Conservation (phyloP, 2,797 vertebrate species). For the Trichosurus vulpecula region DNA sequence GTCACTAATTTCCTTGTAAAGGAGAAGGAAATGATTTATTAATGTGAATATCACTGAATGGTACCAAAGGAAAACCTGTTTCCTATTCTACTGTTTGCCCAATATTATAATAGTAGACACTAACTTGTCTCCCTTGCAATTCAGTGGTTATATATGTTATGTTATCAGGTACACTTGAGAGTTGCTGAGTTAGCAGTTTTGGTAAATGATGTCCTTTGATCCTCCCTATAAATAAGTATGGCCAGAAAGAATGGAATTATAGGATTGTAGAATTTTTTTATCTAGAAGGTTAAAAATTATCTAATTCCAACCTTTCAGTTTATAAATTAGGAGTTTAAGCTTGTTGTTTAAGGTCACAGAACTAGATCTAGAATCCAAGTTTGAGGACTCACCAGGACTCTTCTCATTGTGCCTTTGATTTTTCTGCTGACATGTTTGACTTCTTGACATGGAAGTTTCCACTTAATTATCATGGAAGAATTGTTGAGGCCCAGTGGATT, state of each 20-base stretch:
- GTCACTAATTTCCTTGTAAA: not conserved
- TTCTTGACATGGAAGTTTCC: not conserved
- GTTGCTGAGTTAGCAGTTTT: conserved; percentile 10
- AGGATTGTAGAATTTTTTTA: not conserved
- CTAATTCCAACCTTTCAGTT: not conserved
- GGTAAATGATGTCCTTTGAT: not conserved
- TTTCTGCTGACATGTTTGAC: not conserved
- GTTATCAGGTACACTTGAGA: not conserved
- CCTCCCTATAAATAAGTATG: not conserved
- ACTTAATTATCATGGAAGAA: not conserved
- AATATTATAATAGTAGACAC: not conserved
- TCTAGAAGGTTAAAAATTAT: not conserved
- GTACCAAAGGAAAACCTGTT: not conserved
- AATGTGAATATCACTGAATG: not conserved
- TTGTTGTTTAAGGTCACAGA: not conserved
- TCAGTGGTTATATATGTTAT: not conserved
- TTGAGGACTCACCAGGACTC: not conserved
- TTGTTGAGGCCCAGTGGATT: not conserved
- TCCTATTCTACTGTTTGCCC: not conserved
- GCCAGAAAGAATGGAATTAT: not conserved
- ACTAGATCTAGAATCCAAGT: not conserved
- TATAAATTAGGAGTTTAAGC: not conserved
- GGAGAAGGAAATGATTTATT: not conserved
- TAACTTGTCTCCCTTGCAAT: not conserved
- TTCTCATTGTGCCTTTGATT: not conserved